These are phyloP conservation scores for Acrobasis repandana DNA, from an alignment of 2,888 invertebrate genomes.

Conservation along the genomic window DNA sequence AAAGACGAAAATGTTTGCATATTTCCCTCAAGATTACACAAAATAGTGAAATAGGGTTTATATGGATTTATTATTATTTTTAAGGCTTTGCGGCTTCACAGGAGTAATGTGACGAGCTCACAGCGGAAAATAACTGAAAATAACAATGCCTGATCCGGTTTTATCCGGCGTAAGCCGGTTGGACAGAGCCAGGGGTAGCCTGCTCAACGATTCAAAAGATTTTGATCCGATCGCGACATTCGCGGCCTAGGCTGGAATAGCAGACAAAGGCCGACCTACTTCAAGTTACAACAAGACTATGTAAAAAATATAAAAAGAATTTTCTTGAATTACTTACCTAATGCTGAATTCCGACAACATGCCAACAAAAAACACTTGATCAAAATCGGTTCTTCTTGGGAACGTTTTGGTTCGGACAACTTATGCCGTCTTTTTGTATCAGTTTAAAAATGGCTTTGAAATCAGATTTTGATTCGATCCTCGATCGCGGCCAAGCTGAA, in stretches of 20 bases:
- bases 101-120: background rate
- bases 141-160: slow-evolving; percentile 6
- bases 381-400: no score
- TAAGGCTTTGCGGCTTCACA: background rate
- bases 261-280: slow-evolving; percentile 3
- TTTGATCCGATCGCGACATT: background rate
- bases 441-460: no score
- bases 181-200: background rate
- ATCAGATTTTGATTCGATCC: slow-evolving; percentile 5
- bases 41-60: background rate
- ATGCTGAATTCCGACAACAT: no score
- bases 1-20: no score
- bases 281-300: background rate
- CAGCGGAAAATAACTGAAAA: slow-evolving; percentile 11
- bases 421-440: no score
- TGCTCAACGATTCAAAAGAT: slow-evolving; percentile 9
- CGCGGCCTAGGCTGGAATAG: background rate
- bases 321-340: no score
- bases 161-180: slow-evolving; percentile 6
- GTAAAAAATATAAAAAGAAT: no score
- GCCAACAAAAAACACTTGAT: no score
- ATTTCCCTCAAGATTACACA: no score
- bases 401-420: no score
- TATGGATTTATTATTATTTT: background rate
- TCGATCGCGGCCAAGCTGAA: background rate